phyloP scores from a whole-genome alignment of 2,888 invertebrate species.

The Chrysodeixis includens region DNA sequence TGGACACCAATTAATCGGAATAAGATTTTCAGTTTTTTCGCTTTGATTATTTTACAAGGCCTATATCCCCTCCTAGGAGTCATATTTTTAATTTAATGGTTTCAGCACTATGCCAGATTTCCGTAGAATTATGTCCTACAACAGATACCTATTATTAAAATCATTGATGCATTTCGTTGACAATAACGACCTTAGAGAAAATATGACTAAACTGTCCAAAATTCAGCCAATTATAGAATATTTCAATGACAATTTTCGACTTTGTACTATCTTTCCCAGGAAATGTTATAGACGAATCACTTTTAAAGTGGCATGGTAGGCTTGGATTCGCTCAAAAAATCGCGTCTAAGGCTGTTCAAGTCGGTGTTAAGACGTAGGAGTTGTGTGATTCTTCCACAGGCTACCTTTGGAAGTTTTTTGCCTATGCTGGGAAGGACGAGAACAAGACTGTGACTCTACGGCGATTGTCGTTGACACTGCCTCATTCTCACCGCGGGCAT shows the following conservation, averaged over 20 bases:
- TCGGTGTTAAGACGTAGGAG: conserved; percentile 22
- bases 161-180: conserved; percentile 44
- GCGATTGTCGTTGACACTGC: background rate
- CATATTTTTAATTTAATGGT: conserved; percentile 48
- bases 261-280: conserved; percentile 50
- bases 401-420: conserved; percentile 26
- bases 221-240: conserved; percentile 52
- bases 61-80: conserved; percentile 44
- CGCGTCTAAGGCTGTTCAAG: conserved; percentile 30
- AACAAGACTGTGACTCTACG: background rate
- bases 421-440: conserved; percentile 8
- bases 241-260: conserved; percentile 49
- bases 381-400: conserved; percentile 21
- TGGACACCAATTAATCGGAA: conserved; percentile 47
- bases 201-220: conserved; percentile 44
- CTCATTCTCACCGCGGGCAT: conserved; percentile 29
- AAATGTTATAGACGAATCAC: conserved; percentile 61
- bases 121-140: conserved; percentile 49
- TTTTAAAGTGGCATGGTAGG: conserved; percentile 56
- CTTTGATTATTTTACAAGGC: conserved; percentile 48
- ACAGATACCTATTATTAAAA: conserved; percentile 50
- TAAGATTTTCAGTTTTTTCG: conserved; percentile 48
- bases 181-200: conserved; percentile 35
- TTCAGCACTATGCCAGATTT: conserved; percentile 56
- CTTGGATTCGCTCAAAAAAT: conserved; percentile 55